These are phyloP conservation scores for Callimorpha dominula DNA, from an alignment of 2,888 invertebrate genomes.

Conservation along the genomic window DNA sequence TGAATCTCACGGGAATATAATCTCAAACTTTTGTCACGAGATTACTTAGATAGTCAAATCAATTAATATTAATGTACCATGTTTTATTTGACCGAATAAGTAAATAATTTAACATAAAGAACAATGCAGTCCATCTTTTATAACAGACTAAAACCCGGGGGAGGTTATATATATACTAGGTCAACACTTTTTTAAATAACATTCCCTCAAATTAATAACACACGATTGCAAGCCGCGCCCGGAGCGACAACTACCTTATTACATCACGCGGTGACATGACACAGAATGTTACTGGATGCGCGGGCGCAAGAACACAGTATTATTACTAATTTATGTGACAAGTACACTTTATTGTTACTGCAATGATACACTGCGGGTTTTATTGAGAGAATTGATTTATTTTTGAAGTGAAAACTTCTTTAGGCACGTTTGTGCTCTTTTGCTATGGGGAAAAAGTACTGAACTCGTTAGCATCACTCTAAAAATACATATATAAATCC, in stretches of 20 bases:
- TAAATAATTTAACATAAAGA: background rate
- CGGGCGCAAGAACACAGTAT: slow-evolving; percentile 32
- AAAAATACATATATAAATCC: no score
- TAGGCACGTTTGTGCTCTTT: no score
- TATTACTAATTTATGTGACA: slow-evolving; percentile 37
- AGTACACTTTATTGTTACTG: slow-evolving; percentile 12
- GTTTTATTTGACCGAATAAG: background rate
- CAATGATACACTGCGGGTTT: background rate
- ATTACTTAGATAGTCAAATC: no score
- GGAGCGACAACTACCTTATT: slow-evolving; percentile 33
- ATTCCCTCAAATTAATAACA: slow-evolving; percentile 24
- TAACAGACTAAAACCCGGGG: no score
- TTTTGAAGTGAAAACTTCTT: no score
- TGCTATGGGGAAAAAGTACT: no score
- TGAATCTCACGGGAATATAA: no score
- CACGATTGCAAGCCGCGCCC: slow-evolving; percentile 22
- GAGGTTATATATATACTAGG: background rate
- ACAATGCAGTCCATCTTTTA: background rate
- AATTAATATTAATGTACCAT: no score
- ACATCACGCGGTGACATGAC: slow-evolving; percentile 11
- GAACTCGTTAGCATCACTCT: no score
- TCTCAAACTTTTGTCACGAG: no score
- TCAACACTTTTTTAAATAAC: slow-evolving; percentile 22
- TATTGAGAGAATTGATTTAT: no score
- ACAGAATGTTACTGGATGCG: slow-evolving; percentile 24